Evolutionary conservation across 2,113 vertebrate genomes (phyloP), one percentile per base, ranked within the genome.

Genomic region (Myotis lucifugus): DNA sequence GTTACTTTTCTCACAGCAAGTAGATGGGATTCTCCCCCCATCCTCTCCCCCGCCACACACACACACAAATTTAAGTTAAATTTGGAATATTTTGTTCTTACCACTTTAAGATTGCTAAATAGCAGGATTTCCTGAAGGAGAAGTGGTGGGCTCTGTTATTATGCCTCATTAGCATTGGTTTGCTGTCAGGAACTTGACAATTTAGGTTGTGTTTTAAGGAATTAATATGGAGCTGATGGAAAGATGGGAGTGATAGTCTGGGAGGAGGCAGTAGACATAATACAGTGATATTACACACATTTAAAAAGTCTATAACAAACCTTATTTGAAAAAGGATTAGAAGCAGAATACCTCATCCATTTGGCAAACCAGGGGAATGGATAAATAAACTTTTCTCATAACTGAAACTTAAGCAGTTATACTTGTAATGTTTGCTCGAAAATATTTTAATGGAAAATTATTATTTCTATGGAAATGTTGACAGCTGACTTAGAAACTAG

Each of bases 91-190:
- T 82, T 79, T 85, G 76, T 76, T 48, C 34, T 87, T 83, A 19
- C 1, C 37, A 5, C 9, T 66, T 70, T 64, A 90, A 70, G 46
- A 78, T 23, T 73, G 17, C 18, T 64, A 90, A 87, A 79, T 54
- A 61, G n/a, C 27, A 64, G 85, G 11, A 25, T 92, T 95, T 95
- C 54, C 34, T 90, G 90, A 96, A 83, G 72, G 29, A 73, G 46
- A 59, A 34, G 4, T 42, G 42, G 4, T 32, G 40, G 48, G 8
- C 37, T 85, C 37, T 70, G 25, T 85, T 92, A 46, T 76, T 87
- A 34, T 76, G 14, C 25, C 52, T 88, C 17, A 40, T 90, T 86
- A 56, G 14, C 54, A 42, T 25, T 59, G 59, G 8, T 76, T 76
- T 92, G 42, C 32, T 93, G 1, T 27, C 83, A 25, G 25, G 37